Evolutionary conservation across 2,888 invertebrate species (phyloP), one percentile per base, ranked within the genome.

Genomic region (Apantesis nais): DNA sequence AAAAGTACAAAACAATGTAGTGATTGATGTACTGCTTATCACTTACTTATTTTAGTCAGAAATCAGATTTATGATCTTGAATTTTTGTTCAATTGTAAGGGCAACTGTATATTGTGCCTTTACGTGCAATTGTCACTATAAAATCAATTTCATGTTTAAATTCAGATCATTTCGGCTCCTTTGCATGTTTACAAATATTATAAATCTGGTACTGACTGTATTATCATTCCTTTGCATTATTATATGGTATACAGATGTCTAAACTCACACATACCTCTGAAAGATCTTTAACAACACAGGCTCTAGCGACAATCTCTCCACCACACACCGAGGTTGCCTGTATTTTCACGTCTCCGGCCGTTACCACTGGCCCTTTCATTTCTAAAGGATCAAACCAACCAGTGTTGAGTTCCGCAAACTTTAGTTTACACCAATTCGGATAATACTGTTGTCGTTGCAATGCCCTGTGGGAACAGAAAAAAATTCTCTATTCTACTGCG

Each of bases 261-360:
- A 11, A 8, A 19, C 37, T n/a, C 37, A 3, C n/a, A 66, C 66
- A 66, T 84, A 97, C 97, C 85, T 97, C 96, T 14, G 95, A 92
- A 34, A 98, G 89, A 68, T 95, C 95, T 22, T 94, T 96, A 19
- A 98, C 96, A 4, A 98, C 97, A 83, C 97, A 96, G 0, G 97
- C 98, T 66, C 96, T 93, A 0, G 96, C 97, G 16, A 95, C 90
- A 3, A 97, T 96, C 48, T 95, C 94, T 0, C 98, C 98, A 11
- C 96, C 95, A 81, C 96, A 97, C 5, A 97, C 97, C 0, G 97
- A 96, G 14, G 97, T 97, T 14, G 97, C 98, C 76, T 86, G 82
- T 11, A 96, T 71, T 66, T 80, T 86, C 12, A 86, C 84, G 74
- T 88, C 90, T 7, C 87, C 89, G 37, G 85, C 71, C 66, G 83